Percentiles rank a stretch among this genome's conserved stretches.
These are phyloP conservation scores for Poecile montanus DNA, from an alignment of 2,797 vertebrate genomes.

Conservation along the genomic window DNA sequence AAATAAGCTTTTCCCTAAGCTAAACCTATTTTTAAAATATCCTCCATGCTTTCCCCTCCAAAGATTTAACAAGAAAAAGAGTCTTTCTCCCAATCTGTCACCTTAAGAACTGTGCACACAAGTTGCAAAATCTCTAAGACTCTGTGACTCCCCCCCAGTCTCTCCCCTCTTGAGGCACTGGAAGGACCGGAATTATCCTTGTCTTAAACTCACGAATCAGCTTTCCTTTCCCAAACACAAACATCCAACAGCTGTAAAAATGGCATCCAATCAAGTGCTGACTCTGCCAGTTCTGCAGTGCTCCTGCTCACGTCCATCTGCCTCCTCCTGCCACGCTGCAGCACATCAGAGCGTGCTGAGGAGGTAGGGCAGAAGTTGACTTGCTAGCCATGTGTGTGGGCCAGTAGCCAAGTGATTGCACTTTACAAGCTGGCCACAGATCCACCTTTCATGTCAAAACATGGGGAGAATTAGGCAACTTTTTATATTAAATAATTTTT, in stretches of 20 bases:
- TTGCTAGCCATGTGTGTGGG: constrained; percentile 9
- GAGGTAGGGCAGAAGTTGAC: background rate
- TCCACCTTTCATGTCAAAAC: constrained; percentile 34
- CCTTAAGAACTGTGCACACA: background rate
- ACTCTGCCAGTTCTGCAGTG: background rate
- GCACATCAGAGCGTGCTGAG: background rate
- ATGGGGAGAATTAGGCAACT: constrained; percentile 12
- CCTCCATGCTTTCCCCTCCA: background rate
- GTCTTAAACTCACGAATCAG: background rate
- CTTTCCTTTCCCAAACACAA: constrained; percentile 34
- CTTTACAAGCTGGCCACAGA: constrained; percentile 31
- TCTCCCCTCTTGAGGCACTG: background rate
- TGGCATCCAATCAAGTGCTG: constrained; percentile 35
- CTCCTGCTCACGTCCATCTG: constrained; percentile 23
- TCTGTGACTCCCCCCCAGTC: background rate
- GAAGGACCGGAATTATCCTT: background rate
- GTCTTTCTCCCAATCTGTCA: background rate
- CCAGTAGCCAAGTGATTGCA: constrained; percentile 45
- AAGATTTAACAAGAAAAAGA: background rate
- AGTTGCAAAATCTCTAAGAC: background rate
- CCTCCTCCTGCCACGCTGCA: constrained; percentile 40
- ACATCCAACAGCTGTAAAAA: constrained; percentile 58
- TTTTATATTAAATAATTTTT: constrained; percentile 48
- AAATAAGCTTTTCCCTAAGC: background rate
- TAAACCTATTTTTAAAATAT: constrained; percentile 15